Conservation (phyloP, 2,113 vertebrate genomes). For the Nesogale talazaci region DNA sequence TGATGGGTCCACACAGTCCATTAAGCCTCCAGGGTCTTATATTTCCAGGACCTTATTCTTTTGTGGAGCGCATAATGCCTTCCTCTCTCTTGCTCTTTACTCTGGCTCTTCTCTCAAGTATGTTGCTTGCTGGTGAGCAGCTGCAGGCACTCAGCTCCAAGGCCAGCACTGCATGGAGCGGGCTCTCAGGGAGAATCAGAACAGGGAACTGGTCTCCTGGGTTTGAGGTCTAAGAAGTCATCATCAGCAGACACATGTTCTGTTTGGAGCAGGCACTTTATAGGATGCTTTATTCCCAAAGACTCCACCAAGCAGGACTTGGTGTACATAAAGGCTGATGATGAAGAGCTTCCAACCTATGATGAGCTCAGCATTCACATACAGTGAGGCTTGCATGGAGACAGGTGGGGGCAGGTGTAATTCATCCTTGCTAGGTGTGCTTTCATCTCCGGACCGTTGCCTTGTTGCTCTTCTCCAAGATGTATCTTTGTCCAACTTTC, state of each 20-base stretch:
- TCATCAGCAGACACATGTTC: not conserved
- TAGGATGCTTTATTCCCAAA: not conserved
- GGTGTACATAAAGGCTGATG: not conserved
- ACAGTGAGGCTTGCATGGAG: not conserved
- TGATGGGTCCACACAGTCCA: conserved; percentile 6
- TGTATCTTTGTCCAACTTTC: not conserved
- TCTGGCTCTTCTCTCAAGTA: not conserved
- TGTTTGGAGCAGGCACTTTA: not conserved
- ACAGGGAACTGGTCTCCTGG: not conserved
- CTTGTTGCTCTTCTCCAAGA: not conserved
- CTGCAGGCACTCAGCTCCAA: not conserved
- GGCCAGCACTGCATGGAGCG: not conserved
- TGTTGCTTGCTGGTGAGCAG: fast-evolving
- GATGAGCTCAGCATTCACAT: too few species aligned
- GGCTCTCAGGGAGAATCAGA: not conserved
- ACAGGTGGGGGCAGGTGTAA: not conserved
- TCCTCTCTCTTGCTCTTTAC: conserved; percentile 26
- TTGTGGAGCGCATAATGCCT: not conserved
- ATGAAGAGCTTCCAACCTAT: not conserved
- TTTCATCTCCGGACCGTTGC: not conserved
- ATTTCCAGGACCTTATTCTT: conserved; percentile 42
- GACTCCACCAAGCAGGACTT: not conserved
- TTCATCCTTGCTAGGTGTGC: fast-evolving
- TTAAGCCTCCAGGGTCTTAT: not conserved
- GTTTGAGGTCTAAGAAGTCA: not conserved